Base-by-base conservation (phyloP, 2,113 vertebrate genomes). In the Zosterops japonicus region DNA sequence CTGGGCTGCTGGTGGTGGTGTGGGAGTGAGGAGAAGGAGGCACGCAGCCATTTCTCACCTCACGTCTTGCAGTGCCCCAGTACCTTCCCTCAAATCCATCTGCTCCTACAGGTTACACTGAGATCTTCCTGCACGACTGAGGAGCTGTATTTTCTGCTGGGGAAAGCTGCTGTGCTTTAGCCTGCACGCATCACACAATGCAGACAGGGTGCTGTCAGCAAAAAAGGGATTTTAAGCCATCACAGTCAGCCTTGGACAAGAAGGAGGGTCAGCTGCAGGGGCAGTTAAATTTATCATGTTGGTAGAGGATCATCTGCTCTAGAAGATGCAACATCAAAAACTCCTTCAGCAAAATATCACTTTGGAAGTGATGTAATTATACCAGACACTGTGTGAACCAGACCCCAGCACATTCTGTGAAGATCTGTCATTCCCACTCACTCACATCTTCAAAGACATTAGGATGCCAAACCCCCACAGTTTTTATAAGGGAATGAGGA, bases 401-500 rank as follows among this genome's bases (percentile, higher is more conserved):
- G 92, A 88, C 63, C 79, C 28, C 75, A 33, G 47, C 0, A 1
- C 3, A 17, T 28, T 80, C 79, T 74, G 44, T 59, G 90, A 93
- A 86, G 75, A 88, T 61, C 83, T 74, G 44, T 88, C 94, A 64
- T 90, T 91, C 70, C 46, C 53, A 61, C 55, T 80, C 63, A 77
- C 47, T 81, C 76, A 78, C 20, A 74, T 83, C 92, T 94, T 92
- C 88, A 88, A 92, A 95, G 87, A 50, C 64, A 29, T 49, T 41
- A 35, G 80, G 53, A 79, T 69, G 57, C 46, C 49, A 72, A 82
- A 83, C 68, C 3, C 75, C 49, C 57, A 33, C 29, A 53, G 23
- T 23, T 80, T 76, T 81, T 36, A 8, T 17, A 76, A 76, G 39
- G 31, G 67, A 77, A 86, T 23, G 55, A 55, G 33, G n/a, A 93